Conservation (phyloP, 1,140 invertebrate genomes). For the Tetraneura akinire region DNA sequence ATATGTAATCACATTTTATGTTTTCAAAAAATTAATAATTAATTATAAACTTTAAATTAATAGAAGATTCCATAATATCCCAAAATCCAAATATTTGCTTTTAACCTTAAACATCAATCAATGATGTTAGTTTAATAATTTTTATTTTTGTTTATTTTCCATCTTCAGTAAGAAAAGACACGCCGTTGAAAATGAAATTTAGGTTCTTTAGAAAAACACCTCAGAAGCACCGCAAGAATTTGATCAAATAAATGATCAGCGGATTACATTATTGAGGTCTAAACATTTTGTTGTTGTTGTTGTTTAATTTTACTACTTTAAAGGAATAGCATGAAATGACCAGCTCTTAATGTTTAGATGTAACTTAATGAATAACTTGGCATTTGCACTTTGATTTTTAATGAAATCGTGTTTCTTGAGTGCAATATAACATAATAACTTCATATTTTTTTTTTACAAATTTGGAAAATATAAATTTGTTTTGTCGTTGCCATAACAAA, state of each 20-base stretch:
- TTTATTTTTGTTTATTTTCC: constrained; percentile 50
- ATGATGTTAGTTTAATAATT: constrained; percentile 37
- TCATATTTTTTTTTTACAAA: neutral
- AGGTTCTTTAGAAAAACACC: constrained; percentile 89
- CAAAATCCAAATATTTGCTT: neutral
- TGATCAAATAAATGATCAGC: constrained; percentile 71
- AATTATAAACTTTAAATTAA: neutral
- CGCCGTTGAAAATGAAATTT: constrained; percentile 87
- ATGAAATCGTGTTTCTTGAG: constrained; percentile 43
- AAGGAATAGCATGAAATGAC: constrained; percentile 48
- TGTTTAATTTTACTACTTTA: constrained; percentile 41
- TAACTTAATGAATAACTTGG: constrained; percentile 32
- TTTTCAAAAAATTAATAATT: neutral
- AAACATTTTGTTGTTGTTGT: constrained; percentile 41
- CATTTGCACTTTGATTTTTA: constrained; percentile 43
- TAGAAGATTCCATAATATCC: neutral
- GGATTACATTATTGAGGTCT: constrained; percentile 53
- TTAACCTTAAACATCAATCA: neutral
- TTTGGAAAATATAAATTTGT: neutral
- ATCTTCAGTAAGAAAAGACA: constrained; percentile 86
- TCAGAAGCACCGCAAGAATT: constrained; percentile 72
- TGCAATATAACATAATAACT: constrained; percentile 41
- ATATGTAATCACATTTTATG: neutral
- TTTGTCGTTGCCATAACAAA: neutral
- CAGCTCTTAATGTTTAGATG: constrained; percentile 46